These are phyloP conservation scores for Dinomys branickii DNA, from an alignment of 2,113 vertebrate species.

Conservation along the genomic window DNA sequence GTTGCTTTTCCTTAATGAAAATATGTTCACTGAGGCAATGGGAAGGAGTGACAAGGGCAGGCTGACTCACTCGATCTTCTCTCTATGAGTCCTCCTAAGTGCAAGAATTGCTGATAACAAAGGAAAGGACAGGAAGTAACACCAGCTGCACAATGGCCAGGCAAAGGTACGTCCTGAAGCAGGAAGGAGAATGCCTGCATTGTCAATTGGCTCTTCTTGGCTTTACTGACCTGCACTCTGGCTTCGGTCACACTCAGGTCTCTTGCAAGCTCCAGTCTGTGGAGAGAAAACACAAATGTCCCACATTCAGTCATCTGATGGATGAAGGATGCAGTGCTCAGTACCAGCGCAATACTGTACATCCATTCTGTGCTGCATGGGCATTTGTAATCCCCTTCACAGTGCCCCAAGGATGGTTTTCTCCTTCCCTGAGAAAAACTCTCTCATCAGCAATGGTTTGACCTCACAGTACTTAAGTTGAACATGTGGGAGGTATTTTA, in stretches of 20 bases:
- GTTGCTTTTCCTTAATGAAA: no score
- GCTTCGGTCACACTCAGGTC: not conserved
- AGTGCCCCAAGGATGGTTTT: no score
- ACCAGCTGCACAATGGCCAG: not conserved
- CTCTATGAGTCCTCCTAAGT: no score
- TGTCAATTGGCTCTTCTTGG: no score
- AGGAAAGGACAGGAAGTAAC: not conserved
- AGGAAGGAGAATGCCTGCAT: not conserved
- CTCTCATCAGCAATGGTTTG: no score
- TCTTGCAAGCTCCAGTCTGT: slow-evolving; percentile 9
- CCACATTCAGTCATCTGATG: not conserved
- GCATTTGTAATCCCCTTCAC: no score
- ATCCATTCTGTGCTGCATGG: no score
- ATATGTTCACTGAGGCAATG: no score
- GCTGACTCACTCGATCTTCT: no score
- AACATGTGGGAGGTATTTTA: not conserved
- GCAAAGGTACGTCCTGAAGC: not conserved
- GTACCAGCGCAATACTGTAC: rapidly evolving
- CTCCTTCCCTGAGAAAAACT: no score
- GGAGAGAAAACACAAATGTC: not conserved
- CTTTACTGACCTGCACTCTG: slow-evolving; percentile 58
- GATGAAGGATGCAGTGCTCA: not conserved
- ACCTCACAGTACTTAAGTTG: no score
- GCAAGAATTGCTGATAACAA: not conserved
- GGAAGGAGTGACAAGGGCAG: no score